Base-by-base conservation (phyloP, 2,797 vertebrate genomes). In the Aplochiton taeniatus region DNA sequence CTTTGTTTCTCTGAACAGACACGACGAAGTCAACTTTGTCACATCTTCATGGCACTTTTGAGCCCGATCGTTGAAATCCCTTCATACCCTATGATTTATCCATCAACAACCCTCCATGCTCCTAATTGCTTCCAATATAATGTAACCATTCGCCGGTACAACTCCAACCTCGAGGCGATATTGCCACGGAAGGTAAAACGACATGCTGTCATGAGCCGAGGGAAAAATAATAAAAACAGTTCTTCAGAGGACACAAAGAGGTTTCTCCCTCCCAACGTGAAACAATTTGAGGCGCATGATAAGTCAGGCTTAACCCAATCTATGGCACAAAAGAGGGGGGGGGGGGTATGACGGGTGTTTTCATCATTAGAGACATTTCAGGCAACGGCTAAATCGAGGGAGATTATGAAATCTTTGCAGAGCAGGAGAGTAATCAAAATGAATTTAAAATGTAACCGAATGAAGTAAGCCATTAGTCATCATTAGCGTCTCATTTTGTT, bases 401-500 rank as follows among this genome's bases (percentile, higher is more conserved):
- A 77, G 77, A 87, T 88, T 88, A 78, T 82, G 83, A 87, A 87
- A 89, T 83, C 74, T 76, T 85, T 72, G 77, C 77, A 75, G 78
- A 85, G 77, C 76, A 78, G 74, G 65, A 83, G 75, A 78, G 75
- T 89, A 90, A 91, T 91, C 85, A 85, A 85, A 91, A 89, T 83
- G 65, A 84, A 90, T 89, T 83, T 89, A 78, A 84, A 83, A 83
- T 90, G 88, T 89, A 87, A 89, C 84, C 75, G 79, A 88, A 91
- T 85, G 73, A 79, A 76, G 72, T 88, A 76, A 84, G 70, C 79
- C 83, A 89, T 91, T 90, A 85, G 80, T 91, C 86, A 88, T 87
- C 79, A 88, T 91, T 87, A 87, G 73, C 69, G 80, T 88, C 83
- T 88, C 84, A 87, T 84, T 90, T 78, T 83, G 83, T 87, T 83